Evolutionary conservation across 2,888 invertebrate genomes (phyloP).

Genomic region (Cryptops parisi): DNA sequence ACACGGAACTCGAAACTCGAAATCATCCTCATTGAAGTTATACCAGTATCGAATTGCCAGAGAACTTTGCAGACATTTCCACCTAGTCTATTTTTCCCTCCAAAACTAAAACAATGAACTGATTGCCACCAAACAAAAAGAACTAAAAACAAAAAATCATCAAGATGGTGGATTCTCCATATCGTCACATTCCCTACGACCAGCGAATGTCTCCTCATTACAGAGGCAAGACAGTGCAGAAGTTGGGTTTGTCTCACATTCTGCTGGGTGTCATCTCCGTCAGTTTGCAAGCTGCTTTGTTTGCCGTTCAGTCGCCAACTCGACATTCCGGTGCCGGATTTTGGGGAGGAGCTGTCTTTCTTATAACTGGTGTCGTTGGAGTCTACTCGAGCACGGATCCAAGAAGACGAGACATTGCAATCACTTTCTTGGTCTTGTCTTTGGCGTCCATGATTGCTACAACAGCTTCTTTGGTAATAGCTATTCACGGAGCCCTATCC

Average conservation of each 20-base stretch:
- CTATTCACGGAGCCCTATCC: background rate
- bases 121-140: too few species aligned
- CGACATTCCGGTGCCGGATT: constrained; percentile 6
- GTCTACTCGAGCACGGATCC: constrained; percentile 4
- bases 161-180: constrained; percentile 7
- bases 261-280: constrained; percentile 5
- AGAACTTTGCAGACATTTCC: too few species aligned
- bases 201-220: constrained; percentile 12
- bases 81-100: too few species aligned
- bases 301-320: background rate
- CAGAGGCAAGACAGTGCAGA: constrained; percentile 7
- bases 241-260: constrained; percentile 4
- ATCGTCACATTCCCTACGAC: constrained; percentile 3
- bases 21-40: too few species aligned
- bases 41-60: too few species aligned
- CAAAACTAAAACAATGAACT: too few species aligned
- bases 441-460: background rate
- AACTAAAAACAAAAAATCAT: too few species aligned
- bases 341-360: constrained; percentile 8
- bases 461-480: background rate
- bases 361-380: constrained; percentile 1
- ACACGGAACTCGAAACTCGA: too few species aligned
- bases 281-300: background rate
- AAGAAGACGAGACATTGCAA: constrained; percentile 1
- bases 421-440: constrained; percentile 3